Evolutionary conservation across 2,888 invertebrate genomes (phyloP).

Genomic region (Eubasilissa splendida): DNA sequence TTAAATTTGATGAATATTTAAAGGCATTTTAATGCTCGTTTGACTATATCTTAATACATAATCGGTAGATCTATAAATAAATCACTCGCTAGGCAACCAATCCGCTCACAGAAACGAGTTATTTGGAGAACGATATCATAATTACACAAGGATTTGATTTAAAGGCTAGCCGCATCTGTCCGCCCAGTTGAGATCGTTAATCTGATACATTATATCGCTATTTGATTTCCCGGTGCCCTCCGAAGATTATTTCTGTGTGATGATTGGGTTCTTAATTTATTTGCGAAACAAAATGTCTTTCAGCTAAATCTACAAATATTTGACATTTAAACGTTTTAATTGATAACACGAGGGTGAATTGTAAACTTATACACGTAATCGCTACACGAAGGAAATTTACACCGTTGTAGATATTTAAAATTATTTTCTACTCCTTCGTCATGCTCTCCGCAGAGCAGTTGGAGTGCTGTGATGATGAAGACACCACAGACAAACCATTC

Average conservation of each 20-base stretch:
- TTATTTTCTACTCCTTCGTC: too few relatives aligned
- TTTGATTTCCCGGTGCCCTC: conserved; percentile 5
- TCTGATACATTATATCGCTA: background rate
- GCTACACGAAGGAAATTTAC: too few relatives aligned
- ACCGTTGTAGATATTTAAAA: too few relatives aligned
- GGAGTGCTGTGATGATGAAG: too few relatives aligned
- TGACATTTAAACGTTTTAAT: too few relatives aligned
- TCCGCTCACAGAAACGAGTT: background rate
- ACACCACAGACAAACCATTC: too few relatives aligned
- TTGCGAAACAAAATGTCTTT: too few relatives aligned
- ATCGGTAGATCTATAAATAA: conserved; percentile 13
- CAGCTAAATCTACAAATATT: too few relatives aligned
- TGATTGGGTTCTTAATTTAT: too few relatives aligned
- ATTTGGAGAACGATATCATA: conserved; percentile 15
- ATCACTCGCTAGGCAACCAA: background rate
- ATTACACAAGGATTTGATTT: conserved; percentile 21
- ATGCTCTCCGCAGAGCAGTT: too few relatives aligned
- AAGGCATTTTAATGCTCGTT: conserved; percentile 17
- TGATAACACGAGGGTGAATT: too few relatives aligned
- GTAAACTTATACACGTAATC: too few relatives aligned
- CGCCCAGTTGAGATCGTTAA: background rate
- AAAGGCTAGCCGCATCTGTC: conserved; percentile 2
- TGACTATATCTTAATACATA: background rate
- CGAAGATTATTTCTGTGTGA: background rate
- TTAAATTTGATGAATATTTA: conserved; percentile 6